Evolutionary conservation across 2,113 vertebrate genomes (phyloP), one percentile per base, ranked within the genome.

Genomic region (Typhlomys cinereus): DNA sequence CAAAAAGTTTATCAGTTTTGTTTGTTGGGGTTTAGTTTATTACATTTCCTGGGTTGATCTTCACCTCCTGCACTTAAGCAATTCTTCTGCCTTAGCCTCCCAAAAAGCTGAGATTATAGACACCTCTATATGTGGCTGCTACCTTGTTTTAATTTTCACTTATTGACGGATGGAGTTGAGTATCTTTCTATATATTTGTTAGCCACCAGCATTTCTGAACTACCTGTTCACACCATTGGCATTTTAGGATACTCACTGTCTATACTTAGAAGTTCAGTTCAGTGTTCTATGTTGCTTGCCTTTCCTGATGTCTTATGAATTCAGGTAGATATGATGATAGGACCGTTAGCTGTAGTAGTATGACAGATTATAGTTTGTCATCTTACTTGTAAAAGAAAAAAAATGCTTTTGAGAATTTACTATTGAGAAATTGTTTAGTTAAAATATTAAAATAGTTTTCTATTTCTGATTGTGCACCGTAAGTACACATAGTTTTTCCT

Each of bases 371-470:
- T 84, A 69, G 46, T 69, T 17, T 52, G 17, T 76, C 52, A 81
- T 46, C 50, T 92, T 46, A 27, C 31, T 66, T 85, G 25, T 44
- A 64, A 44, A 81, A 81, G 46, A 91, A 80, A 34, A 36, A 59
- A 67, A 57, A 34, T 78, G 74, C 31, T 85, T 85, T 96, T 76
- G 25, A 34, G 36, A 85, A 57, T 81, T 88, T 88, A 11, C 20
- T 80, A 18, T 70, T 87, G 67, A 89, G 70, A 78, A 36, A 18
- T 36, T 67, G 17, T 36, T 90, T 90, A n/a, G n/a, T n/a, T n/a
- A n/a, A 90, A 80, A 90, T 92, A 90, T 61, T 84, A 84, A 92
- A 10, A 31, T 85, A n/a, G 23, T 81, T 91, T 90, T 89, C 31
- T 84, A 1, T n/a, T n/a, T n/a, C n/a, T 69, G 23, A 5, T 88